These are phyloP conservation scores for Hydraecia micacea DNA, from an alignment of 2,888 invertebrate species.

Conservation along the genomic window DNA sequence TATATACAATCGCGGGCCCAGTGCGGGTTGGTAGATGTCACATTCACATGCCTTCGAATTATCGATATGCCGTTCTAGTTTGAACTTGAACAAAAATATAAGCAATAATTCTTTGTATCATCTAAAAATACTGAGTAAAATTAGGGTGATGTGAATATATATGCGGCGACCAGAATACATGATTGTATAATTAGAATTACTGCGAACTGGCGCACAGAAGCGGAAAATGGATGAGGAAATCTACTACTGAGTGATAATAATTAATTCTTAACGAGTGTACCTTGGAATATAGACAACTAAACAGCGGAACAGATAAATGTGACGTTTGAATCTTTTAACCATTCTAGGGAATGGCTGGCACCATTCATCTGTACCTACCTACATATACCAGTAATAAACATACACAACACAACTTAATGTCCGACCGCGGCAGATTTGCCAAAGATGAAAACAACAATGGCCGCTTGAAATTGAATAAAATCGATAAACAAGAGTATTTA, in stretches of 20 bases:
- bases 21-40: too few relatives aligned
- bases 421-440: too few relatives aligned
- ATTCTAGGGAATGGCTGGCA: background rate
- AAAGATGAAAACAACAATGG: too few relatives aligned
- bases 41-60: too few relatives aligned
- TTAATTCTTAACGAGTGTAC: constrained; percentile 43
- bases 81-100: background rate
- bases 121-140: constrained; percentile 22
- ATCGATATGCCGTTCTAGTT: background rate
- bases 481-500: too few relatives aligned
- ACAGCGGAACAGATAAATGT: constrained; percentile 21
- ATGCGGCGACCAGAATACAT: constrained; percentile 5
- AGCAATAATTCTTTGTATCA: constrained; percentile 2
- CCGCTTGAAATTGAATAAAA: too few relatives aligned
- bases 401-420: background rate
- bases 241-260: constrained; percentile 31
- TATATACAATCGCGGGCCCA: too few relatives aligned
- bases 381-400: too few relatives aligned
- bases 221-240: constrained; percentile 56
- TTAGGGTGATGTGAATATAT: background rate
- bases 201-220: constrained; percentile 32
- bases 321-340: constrained; percentile 8
- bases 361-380: background rate
- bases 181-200: constrained; percentile 40
- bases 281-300: constrained; percentile 35